These are phyloP conservation scores for Drosophila paracracens DNA, from an alignment of 2,888 invertebrate species.

Conservation along the genomic window DNA sequence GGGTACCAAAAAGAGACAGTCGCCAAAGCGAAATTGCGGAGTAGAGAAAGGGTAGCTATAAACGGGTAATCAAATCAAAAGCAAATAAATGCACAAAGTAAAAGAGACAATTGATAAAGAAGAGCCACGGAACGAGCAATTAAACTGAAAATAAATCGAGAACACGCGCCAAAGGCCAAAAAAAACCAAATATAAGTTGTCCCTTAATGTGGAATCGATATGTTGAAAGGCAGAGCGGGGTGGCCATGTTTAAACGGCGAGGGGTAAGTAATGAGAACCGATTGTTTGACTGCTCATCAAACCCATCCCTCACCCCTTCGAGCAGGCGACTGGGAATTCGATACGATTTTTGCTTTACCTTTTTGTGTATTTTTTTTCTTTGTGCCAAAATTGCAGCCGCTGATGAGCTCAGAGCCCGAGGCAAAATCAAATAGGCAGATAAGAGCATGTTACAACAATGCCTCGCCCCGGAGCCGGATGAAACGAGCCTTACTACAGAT, in stretches of 20 bases:
- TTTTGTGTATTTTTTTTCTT: neutral
- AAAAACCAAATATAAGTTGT: conserved; percentile 27
- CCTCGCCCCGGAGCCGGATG: conserved; percentile 43
- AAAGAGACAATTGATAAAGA: conserved; percentile 28
- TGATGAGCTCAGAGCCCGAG: conserved; percentile 61
- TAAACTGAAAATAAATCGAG: conserved; percentile 63
- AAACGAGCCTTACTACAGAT: conserved; percentile 35
- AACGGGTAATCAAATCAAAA: conserved; percentile 39
- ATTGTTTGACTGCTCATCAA: conserved; percentile 5
- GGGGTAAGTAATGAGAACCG: conserved; percentile 29
- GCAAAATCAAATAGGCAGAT: conserved; percentile 68
- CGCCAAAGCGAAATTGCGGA: conserved; percentile 25
- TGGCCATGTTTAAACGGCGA: neutral
- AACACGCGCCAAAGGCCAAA: conserved; percentile 58
- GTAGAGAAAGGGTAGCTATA: conserved; percentile 17
- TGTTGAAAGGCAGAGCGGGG: conserved; percentile 2
- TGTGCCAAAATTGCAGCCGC: conserved; percentile 54
- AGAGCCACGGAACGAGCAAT: conserved; percentile 41
- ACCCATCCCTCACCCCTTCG: conserved; percentile 3
- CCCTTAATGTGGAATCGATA: conserved; percentile 71
- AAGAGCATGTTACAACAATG: conserved; percentile 53
- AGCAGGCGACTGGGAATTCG: conserved; percentile 39
- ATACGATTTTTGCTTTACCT: conserved; percentile 45
- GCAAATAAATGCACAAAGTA: conserved; percentile 18
- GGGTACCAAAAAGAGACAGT: conserved; percentile 20